phyloP scores from a whole-genome alignment of 2,113 vertebrate genomes.

The Haliaeetus leucogaster region DNA sequence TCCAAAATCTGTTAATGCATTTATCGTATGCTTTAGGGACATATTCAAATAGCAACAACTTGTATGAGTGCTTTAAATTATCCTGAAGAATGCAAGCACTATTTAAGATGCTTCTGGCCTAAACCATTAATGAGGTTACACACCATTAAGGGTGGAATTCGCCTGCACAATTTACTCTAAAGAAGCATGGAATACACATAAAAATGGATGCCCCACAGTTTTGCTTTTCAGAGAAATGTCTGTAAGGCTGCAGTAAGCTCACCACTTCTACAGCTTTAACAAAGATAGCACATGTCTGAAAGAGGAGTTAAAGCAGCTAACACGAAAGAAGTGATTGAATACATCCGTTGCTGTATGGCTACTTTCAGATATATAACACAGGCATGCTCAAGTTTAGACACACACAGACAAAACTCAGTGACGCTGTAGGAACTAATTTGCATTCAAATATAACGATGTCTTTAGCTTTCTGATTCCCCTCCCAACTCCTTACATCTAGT shows the following conservation, averaged over 20 bases:
- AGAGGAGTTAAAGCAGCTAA: neutral
- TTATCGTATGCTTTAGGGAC: slow-evolving; percentile 4
- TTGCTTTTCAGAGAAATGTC: neutral
- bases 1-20: slow-evolving; percentile 39
- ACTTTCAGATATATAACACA: neutral
- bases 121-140: slow-evolving; percentile 27
- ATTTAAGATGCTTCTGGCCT: slow-evolving; percentile 12
- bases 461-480: neutral
- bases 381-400: neutral
- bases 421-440: neutral
- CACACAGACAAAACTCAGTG: neutral
- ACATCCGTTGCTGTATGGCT: neutral
- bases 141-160: slow-evolving; percentile 26
- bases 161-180: neutral
- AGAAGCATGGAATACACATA: neutral
- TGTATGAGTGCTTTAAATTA: slow-evolving; percentile 14
- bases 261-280: neutral
- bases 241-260: neutral
- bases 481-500: neutral
- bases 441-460: neutral
- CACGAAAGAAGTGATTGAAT: neutral
- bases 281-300: neutral
- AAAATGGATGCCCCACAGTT: neutral
- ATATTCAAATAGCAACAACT: slow-evolving; percentile 14
- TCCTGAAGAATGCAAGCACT: neutral